A percentile compares a stretch with the other conserved stretches of the same genome.
Evolutionary conservation across 2,888 invertebrate species (phyloP).

Genomic region (Carabus problematicus): DNA sequence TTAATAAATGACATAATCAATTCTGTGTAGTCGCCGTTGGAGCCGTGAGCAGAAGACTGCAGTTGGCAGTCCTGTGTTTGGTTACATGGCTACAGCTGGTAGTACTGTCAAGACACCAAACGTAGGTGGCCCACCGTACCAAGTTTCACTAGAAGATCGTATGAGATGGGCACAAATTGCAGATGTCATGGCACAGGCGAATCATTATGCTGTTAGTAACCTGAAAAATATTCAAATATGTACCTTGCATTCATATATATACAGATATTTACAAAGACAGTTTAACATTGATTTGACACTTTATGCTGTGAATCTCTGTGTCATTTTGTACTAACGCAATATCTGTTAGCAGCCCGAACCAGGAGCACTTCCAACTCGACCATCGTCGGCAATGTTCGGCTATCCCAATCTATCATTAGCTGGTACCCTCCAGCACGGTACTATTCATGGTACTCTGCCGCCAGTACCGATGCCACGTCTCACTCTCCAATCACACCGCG

Average conservation of each 20-base stretch:
- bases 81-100: conserved; percentile 79
- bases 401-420: conserved; percentile 69
- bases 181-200: conserved; percentile 86
- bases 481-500: conserved; percentile 60
- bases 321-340: conserved; percentile 18
- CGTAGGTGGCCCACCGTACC: conserved; percentile 79
- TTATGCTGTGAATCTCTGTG: neutral
- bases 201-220: conserved; percentile 79
- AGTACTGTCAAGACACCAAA: conserved; percentile 75
- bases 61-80: conserved; percentile 84
- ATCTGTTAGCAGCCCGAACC: conserved; percentile 71
- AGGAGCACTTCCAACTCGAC: conserved; percentile 73
- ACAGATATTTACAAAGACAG: neutral
- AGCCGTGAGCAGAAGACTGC: conserved; percentile 85
- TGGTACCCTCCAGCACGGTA: conserved; percentile 58
- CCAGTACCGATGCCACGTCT: conserved; percentile 77
- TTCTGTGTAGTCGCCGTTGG: conserved; percentile 78
- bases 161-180: conserved; percentile 90
- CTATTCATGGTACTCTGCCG: conserved; percentile 65
- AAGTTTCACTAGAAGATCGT: conserved; percentile 79
- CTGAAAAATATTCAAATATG: neutral
- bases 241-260: no score
- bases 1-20: conserved; percentile 40
- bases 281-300: neutral
- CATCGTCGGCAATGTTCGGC: conserved; percentile 84